These are phyloP conservation scores for Chorisops tibialis DNA, from an alignment of 2,888 invertebrate species.

Conservation along the genomic window DNA sequence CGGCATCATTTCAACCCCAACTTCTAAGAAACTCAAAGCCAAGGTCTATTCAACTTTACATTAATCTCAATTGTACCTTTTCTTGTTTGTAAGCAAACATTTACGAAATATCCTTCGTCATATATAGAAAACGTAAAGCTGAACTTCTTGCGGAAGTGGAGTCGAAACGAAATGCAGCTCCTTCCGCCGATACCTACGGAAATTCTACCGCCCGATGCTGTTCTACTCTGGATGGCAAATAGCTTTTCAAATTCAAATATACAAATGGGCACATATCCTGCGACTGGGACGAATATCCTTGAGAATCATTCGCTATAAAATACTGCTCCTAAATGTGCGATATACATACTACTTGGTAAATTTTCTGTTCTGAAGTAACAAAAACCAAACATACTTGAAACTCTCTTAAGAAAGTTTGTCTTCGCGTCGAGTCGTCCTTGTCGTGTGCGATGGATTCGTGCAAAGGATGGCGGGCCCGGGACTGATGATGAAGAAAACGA, in stretches of 20 bases:
- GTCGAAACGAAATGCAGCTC: background rate
- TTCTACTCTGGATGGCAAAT: background rate
- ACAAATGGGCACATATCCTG: constrained; percentile 17
- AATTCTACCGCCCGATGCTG: background rate
- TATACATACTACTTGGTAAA: constrained; percentile 1
- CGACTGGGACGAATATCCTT: constrained; percentile 7
- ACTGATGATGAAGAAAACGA: background rate
- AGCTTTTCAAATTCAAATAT: constrained; percentile 19
- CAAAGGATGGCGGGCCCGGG: too few relatives aligned
- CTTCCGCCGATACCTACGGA: background rate
- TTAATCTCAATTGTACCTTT: constrained; percentile 39
- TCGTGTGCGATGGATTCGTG: background rate
- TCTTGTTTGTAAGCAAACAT: constrained; percentile 32
- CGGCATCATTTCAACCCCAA: background rate
- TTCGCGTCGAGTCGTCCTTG: constrained; percentile 13
- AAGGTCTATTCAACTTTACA: constrained; percentile 38
- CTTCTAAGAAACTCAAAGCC: constrained; percentile 30
- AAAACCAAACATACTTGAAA: constrained; percentile 25
- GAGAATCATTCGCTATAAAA: constrained; percentile 6
- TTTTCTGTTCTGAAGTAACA: constrained; percentile 10
- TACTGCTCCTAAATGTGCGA: constrained; percentile 10
- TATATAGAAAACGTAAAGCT: constrained; percentile 20
- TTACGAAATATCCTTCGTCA: too few relatives aligned
- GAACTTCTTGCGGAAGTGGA: constrained; percentile 1
- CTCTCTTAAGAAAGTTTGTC: constrained; percentile 29